Conservation (phyloP, 1,140 invertebrate species). For the Drosophila albomicans region DNA sequence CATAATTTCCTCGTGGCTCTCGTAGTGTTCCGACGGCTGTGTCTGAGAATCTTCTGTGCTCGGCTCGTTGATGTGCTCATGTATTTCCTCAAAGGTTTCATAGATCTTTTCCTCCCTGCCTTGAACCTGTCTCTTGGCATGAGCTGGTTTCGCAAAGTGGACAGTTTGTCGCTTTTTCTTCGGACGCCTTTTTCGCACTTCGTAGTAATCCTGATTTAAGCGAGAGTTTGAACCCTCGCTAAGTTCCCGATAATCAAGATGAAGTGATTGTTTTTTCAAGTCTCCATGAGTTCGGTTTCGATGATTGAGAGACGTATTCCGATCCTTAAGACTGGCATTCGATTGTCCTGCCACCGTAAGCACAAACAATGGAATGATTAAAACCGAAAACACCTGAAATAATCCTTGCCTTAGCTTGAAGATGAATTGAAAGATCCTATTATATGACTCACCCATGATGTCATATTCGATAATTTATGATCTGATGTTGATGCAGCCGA, state of each 20-base stretch:
- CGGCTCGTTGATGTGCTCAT: conserved; percentile 59
- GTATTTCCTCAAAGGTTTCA: conserved; percentile 61
- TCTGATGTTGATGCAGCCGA: conserved; percentile 1
- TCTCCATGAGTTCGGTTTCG: conserved; percentile 10
- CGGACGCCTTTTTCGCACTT: conserved; percentile 10
- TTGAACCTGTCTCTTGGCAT: conserved; percentile 11
- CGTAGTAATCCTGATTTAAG: conserved; percentile 16
- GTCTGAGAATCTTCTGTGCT: conserved; percentile 42
- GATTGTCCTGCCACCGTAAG: conserved; percentile 3
- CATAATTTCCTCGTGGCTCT: conserved; percentile 33
- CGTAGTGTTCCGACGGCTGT: conserved; percentile 48
- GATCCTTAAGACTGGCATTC: conserved; percentile 14
- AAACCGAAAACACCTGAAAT: conserved; percentile 39
- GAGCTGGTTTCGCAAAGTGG: neutral
- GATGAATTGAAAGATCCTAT: neutral
- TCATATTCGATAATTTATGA: conserved; percentile 23
- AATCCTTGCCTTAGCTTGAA: neutral
- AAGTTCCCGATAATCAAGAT: conserved; percentile 9
- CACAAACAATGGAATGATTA: conserved; percentile 23
- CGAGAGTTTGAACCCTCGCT: neutral
- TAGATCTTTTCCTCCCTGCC: conserved; percentile 44
- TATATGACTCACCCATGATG: conserved; percentile 18
- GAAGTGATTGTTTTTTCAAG: neutral
- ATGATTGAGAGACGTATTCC: neutral
- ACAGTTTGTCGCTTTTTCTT: conserved; percentile 34